A percentile compares a stretch with the other conserved stretches of the same genome.
Evolutionary conservation across 2,888 invertebrate genomes (phyloP).

Genomic region (Spatulosminthurus flaviceps): DNA sequence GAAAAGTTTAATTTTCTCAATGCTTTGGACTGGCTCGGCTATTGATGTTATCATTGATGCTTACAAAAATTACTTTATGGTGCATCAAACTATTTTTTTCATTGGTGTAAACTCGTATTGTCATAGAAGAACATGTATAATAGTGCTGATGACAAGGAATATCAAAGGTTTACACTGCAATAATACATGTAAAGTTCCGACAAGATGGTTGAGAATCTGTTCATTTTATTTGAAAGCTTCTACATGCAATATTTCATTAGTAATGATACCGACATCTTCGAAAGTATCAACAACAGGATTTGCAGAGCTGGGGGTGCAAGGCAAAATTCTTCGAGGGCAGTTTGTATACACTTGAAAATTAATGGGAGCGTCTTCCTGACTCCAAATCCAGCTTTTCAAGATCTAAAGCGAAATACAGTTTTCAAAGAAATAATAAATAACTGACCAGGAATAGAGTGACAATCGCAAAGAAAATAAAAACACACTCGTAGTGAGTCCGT

Average conservation of each 20-base stretch:
- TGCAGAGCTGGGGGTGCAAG: background rate
- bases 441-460: background rate
- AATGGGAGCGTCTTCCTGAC: background rate
- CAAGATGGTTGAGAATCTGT: no score
- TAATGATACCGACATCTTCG: constrained; percentile 3
- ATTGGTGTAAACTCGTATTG: no score
- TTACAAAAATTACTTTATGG: no score
- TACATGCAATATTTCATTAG: constrained; percentile 9
- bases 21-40: no score
- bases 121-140: no score
- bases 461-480: background rate
- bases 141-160: no score
- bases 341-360: constrained; percentile 13
- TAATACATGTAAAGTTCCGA: no score
- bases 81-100: no score
- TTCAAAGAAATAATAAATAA: background rate
- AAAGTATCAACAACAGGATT: constrained; percentile 5
- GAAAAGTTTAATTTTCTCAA: background rate
- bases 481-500: constrained; percentile 1
- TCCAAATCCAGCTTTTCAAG: constrained; percentile 9
- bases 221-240: background rate
- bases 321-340: constrained; percentile 18
- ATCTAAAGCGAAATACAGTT: background rate
- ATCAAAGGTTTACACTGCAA: no score
- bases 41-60: no score